Evolutionary conservation across 2,888 invertebrate genomes (phyloP).

Genomic region (Noctua janthina): DNA sequence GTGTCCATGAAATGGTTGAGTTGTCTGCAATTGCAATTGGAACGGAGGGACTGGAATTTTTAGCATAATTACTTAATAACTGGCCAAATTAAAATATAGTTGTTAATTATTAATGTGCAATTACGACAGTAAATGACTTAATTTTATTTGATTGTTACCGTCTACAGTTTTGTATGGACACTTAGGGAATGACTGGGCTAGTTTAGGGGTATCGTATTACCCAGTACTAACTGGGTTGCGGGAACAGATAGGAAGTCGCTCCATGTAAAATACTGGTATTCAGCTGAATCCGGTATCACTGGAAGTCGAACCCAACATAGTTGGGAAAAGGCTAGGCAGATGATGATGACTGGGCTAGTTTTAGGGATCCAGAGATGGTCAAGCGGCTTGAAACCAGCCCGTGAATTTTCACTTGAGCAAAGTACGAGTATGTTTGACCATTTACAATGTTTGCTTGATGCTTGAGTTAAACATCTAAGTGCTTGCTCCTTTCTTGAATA

Average conservation of each 20-base stretch:
- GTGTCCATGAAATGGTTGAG: constrained; percentile 47
- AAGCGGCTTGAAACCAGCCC: neutral
- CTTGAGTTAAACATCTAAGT: neutral
- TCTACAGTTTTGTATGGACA: no score
- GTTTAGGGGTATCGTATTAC: no score
- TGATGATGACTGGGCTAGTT: no score
- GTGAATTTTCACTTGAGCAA: neutral
- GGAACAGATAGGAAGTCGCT: no score
- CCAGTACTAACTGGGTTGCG: no score
- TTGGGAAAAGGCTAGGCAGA: no score
- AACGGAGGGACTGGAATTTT: constrained; percentile 11
- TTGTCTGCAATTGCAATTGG: constrained; percentile 36
- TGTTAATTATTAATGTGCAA: neutral
- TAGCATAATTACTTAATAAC: neutral
- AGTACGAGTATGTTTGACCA: neutral
- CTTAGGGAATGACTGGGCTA: no score
- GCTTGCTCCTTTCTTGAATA: no score
- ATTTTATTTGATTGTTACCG: neutral
- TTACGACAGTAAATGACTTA: neutral
- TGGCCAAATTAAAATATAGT: no score
- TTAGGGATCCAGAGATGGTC: neutral
- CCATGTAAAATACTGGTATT: no score
- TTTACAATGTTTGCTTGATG: neutral
- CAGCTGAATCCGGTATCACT: no score
- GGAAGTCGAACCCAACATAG: no score